These are phyloP conservation scores for Agelastica alni DNA, from an alignment of 2,888 invertebrate species.

Conservation along the genomic window DNA sequence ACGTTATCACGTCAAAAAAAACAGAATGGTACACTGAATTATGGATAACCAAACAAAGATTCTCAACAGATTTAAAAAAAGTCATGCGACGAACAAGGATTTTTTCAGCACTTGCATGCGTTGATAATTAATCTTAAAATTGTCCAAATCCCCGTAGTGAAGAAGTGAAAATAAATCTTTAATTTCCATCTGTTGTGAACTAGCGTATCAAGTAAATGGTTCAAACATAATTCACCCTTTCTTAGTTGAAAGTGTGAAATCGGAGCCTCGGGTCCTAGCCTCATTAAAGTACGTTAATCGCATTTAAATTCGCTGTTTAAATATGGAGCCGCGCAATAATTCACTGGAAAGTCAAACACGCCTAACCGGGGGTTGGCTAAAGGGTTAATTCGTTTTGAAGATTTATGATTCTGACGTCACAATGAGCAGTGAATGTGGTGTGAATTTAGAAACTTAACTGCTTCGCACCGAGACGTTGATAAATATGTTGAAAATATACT, in stretches of 20 bases:
- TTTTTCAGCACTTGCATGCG: no score
- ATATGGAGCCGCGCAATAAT: conserved; percentile 48
- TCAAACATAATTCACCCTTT: conserved; percentile 36
- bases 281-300: conserved; percentile 55
- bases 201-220: conserved; percentile 27
- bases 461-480: conserved; percentile 10
- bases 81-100: no score
- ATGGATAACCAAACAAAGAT: no score
- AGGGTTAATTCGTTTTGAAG: conserved; percentile 51
- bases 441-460: conserved; percentile 40
- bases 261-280: conserved; percentile 28
- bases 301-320: conserved; percentile 53
- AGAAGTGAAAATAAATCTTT: conserved; percentile 9
- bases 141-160: neutral
- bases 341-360: conserved; percentile 54
- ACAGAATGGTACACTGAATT: no score
- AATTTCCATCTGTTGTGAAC: conserved; percentile 25
- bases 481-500: no score
- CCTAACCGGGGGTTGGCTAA: conserved; percentile 31
- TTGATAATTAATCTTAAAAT: conserved; percentile 7
- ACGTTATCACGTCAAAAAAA: no score
- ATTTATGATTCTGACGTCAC: conserved; percentile 53
- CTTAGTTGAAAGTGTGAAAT: conserved; percentile 34
- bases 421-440: conserved; percentile 46
- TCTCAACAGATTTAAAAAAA: no score